Percentiles rank a stretch among this genome's conserved stretches.
These are phyloP conservation scores for Agrilus biguttatus DNA, from an alignment of 2,888 invertebrate genomes.

Conservation along the genomic window DNA sequence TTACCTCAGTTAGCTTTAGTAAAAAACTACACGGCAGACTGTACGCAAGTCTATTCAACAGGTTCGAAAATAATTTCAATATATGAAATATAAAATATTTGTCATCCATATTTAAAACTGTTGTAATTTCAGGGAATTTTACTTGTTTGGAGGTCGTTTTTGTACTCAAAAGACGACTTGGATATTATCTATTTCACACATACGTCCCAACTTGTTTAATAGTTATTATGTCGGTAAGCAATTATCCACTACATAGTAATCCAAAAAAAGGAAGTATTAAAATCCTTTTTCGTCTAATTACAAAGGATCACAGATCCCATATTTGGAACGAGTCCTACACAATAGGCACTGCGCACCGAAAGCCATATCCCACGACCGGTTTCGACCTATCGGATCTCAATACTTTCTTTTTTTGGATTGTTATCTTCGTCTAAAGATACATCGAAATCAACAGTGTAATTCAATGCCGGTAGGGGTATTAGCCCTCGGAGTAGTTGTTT, in stretches of 20 bases:
- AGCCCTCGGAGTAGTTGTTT: no score
- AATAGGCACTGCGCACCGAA: no score
- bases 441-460: no score
- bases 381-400: no score
- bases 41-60: conserved; percentile 84
- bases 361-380: no score
- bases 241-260: neutral
- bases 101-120: conserved; percentile 12
- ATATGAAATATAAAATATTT: conserved; percentile 1
- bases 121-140: conserved; percentile 59
- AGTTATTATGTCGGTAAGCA: conserved; percentile 81
- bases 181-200: conserved; percentile 86
- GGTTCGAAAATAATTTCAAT: conserved; percentile 33
- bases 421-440: no score
- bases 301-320: no score
- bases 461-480: no score
- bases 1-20: conserved; percentile 75
- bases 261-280: no score
- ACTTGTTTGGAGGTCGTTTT: conserved; percentile 86
- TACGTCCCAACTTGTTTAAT: conserved; percentile 89
- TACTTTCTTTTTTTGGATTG: no score
- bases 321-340: no score
- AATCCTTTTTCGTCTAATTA: no score
- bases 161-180: conserved; percentile 73
- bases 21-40: conserved; percentile 79